Percentiles rank a stretch among this genome's conserved stretches.
phyloP scores from a whole-genome alignment of 2,888 invertebrate genomes.

The Calameuta idolon region DNA sequence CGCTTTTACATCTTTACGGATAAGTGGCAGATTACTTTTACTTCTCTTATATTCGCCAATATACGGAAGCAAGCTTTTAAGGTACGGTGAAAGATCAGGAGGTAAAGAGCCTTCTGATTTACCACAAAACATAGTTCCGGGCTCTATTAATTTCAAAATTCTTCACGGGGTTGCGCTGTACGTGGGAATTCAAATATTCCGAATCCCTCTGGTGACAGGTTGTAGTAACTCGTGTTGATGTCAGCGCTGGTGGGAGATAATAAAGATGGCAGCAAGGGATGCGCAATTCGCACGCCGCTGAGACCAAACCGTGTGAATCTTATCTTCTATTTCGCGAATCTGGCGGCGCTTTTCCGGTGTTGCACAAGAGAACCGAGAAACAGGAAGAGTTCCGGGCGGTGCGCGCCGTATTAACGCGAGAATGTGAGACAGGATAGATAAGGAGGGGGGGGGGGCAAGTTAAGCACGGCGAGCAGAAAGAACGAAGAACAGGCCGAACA shows the following conservation, averaged over 20 bases:
- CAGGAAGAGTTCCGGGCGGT: neutral
- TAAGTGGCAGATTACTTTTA: too few relatives aligned
- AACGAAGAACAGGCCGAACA: neutral
- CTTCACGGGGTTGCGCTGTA: neutral
- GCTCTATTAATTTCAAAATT: neutral
- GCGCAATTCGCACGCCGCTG: constrained; percentile 42
- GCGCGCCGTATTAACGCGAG: constrained; percentile 9
- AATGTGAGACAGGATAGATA: constrained; percentile 11
- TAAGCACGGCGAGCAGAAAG: constrained; percentile 3
- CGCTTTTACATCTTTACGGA: too few relatives aligned
- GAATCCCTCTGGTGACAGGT: neutral
- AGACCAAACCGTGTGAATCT: constrained; percentile 24
- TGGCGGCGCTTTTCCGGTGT: constrained; percentile 3
- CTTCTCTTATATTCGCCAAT: too few relatives aligned
- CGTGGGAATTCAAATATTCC: neutral
- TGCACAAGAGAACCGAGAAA: neutral
- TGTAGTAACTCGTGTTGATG: neutral
- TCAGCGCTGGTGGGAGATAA: constrained; percentile 14
- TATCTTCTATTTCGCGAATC: constrained; percentile 1
- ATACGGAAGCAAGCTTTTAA: too few relatives aligned
- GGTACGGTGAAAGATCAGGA: too few relatives aligned
- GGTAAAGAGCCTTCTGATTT: too few relatives aligned
- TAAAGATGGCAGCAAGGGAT: constrained; percentile 39
- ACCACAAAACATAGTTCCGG: too few relatives aligned
- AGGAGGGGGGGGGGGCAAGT: neutral